Evolutionary conservation across 2,888 invertebrate species (phyloP), one percentile per base, ranked within the genome.

Genomic region (Polyommatus icarus): DNA sequence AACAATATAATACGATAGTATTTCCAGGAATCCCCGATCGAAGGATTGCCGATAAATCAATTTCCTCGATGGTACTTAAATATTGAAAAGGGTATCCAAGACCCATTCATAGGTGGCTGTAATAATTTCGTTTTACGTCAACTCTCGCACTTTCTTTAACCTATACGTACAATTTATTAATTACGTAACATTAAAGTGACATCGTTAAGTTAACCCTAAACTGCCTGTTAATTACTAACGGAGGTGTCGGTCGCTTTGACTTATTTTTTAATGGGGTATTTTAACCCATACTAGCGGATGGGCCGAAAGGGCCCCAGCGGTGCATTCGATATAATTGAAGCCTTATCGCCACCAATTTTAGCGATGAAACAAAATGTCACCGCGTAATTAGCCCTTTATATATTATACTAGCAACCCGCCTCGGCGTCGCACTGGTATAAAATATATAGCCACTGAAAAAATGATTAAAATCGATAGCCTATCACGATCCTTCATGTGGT

Each of bases 171-270:
- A 73, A 50, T 46, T 73, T 75, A 15, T 75, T 75, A 54, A 75
- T 75, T 75, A 75, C 15, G 29, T 29, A 10, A 50, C 75, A 75
- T 75, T 29, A 24, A 6, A 46, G 75, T 29, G 73, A 73, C 73
- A 50, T 50, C 73, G 50, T 50, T 75, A 54, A 75, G 32, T 54
- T 75, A 75, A 75, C 75, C 75, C 24, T 75, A 75, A 75, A 54
- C 29, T 50, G 54, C 18, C 29, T 3, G 67, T 32, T 67, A 75
- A 50, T 75, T 15, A 20, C 10, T 40, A 40, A 72, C 40, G 40
- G 36, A 72, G 72, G 50, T 73, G 73, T 40, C 75, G 75, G 75
- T 29, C 54, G 54, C 75, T 75, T 75, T 32, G 54, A 54, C 29
- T 24, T 29, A 67, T 15, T 67, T 67, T 73, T 72, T 73, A 6